Evolutionary conservation across 2,888 invertebrate species (phyloP).

Genomic region (Parapristionchus giblindavisi): DNA sequence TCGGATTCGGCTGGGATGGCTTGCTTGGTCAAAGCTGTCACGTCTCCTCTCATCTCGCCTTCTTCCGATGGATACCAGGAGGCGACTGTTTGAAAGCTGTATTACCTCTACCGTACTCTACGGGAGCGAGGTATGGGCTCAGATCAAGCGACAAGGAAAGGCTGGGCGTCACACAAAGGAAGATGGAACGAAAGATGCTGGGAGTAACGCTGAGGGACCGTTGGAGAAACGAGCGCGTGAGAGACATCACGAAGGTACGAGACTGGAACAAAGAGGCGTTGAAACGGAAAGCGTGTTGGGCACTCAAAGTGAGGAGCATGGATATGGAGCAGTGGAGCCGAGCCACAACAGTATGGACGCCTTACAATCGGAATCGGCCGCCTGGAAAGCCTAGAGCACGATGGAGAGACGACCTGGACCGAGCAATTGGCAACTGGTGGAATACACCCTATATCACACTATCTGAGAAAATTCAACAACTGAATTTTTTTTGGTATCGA

Average conservation of each 20-base stretch:
- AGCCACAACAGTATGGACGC: no score
- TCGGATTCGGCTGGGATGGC: constrained; percentile 5
- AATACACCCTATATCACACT: no score
- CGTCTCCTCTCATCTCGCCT: constrained; percentile 4
- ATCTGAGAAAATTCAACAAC: no score
- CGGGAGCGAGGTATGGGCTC: not conserved
- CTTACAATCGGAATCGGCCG: no score
- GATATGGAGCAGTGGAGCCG: constrained; percentile 2
- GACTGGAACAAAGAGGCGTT: constrained; percentile 10
- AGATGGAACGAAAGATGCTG: constrained; percentile 21
- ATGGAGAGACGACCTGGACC: no score
- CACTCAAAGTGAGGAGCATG: not conserved
- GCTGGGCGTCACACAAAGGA: not conserved
- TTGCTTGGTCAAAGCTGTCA: not conserved
- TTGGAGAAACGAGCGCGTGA: not conserved
- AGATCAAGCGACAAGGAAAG: constrained; percentile 9
- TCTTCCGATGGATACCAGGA: not conserved
- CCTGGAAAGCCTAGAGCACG: no score
- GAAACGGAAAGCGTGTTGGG: not conserved
- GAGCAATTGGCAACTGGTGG: no score
- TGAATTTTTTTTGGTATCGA: no score
- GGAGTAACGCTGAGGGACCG: not conserved
- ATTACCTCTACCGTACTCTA: not conserved
- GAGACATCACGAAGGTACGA: not conserved
- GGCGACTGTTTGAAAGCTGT: not conserved